Conservation (phyloP, 2,888 invertebrate species). For the Pyrochroa serraticornis region DNA sequence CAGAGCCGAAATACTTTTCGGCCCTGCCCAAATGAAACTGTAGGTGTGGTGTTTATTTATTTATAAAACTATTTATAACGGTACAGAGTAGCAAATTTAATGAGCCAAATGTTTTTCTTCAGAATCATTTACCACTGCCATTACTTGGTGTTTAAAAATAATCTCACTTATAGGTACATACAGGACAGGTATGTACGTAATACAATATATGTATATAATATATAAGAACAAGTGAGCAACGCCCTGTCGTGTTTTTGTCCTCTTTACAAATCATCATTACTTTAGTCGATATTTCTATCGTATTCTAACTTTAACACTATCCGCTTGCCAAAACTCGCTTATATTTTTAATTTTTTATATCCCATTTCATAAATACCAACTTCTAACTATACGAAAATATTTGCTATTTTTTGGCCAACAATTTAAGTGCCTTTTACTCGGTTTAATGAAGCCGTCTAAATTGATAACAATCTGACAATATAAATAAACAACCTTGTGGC, state of each 20-base stretch:
- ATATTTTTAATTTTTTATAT: slow-evolving; percentile 27
- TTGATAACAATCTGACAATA: slow-evolving; percentile 6
- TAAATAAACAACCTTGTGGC: slow-evolving; percentile 6
- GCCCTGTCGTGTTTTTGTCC: slow-evolving; percentile 17
- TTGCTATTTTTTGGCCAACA: slow-evolving; percentile 5
- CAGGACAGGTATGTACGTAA: too few relatives aligned
- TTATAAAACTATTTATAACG: slow-evolving; percentile 30
- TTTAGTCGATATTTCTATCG: slow-evolving; percentile 21
- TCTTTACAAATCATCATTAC: slow-evolving; percentile 23
- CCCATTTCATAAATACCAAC: slow-evolving; percentile 17
- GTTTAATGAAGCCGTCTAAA: not conserved
- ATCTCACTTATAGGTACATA: not conserved
- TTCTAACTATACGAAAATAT: slow-evolving; percentile 7
- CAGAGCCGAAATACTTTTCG: slow-evolving; percentile 27
- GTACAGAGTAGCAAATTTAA: slow-evolving; percentile 28
- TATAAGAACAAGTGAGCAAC: too few relatives aligned
- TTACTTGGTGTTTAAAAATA: slow-evolving; percentile 28
- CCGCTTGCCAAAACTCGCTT: slow-evolving; percentile 23
- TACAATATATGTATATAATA: too few relatives aligned
- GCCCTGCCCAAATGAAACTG: slow-evolving; percentile 25
- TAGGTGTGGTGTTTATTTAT: slow-evolving; percentile 30
- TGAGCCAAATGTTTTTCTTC: slow-evolving; percentile 32
- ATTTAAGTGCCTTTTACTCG: not conserved
- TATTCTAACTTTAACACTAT: slow-evolving; percentile 24
- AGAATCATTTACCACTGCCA: slow-evolving; percentile 31